Evolutionary conservation across 2,888 invertebrate genomes (phyloP).

Genomic region (Leistus spinibarbis): DNA sequence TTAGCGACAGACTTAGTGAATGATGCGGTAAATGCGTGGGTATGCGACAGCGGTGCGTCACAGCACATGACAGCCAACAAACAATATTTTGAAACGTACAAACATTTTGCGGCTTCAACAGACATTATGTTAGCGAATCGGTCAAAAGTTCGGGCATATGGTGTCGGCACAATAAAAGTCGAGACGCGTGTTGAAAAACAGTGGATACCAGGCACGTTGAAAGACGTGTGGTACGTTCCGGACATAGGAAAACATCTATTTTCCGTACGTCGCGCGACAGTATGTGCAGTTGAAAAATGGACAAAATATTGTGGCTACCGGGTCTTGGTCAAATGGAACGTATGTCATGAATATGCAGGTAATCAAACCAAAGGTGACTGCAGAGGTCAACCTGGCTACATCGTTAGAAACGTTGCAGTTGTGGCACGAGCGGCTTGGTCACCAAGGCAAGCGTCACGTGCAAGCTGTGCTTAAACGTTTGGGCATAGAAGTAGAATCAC

Average conservation of each 20-base stretch:
- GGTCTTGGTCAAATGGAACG: neutral
- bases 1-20: too few relatives aligned
- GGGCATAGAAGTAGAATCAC: too few relatives aligned
- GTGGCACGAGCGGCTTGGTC: too few relatives aligned
- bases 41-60: slow-evolving; percentile 26
- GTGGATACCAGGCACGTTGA: slow-evolving; percentile 12
- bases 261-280: slow-evolving; percentile 5
- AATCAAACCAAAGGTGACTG: neutral
- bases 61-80: slow-evolving; percentile 8
- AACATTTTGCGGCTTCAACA: slow-evolving; percentile 10
- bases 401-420: neutral
- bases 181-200: slow-evolving; percentile 1
- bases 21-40: slow-evolving; percentile 7
- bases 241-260: slow-evolving; percentile 27
- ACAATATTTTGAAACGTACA: slow-evolving; percentile 16
- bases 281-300: neutral
- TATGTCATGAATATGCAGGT: slow-evolving; percentile 13
- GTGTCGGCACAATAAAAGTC: slow-evolving; percentile 14
- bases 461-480: too few relatives aligned
- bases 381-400: neutral
- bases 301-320: slow-evolving; percentile 8
- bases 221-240: slow-evolving; percentile 31
- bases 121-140: slow-evolving; percentile 18
- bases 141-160: slow-evolving; percentile 17
- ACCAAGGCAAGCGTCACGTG: too few relatives aligned